These are phyloP conservation scores for Oscheius sp. DNA, from an alignment of 2,888 invertebrate species.

Conservation along the genomic window DNA sequence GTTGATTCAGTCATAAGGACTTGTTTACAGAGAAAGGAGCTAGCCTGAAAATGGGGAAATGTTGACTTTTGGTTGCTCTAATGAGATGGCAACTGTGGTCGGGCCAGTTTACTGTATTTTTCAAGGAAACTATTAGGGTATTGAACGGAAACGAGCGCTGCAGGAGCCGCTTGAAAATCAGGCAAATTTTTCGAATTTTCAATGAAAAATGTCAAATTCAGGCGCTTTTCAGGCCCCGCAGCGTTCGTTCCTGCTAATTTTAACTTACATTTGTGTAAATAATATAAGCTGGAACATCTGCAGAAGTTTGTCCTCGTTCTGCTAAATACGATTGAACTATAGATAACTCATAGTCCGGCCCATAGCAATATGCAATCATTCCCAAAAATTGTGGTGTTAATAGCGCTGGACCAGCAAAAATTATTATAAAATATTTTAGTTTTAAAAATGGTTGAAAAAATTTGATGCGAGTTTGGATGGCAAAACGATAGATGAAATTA, in stretches of 20 bases:
- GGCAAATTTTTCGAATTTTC: too few relatives aligned
- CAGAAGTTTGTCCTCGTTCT: not conserved
- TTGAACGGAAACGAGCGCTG: too few relatives aligned
- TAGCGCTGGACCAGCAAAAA: not conserved
- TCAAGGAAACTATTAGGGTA: too few relatives aligned
- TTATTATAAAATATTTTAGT: not conserved
- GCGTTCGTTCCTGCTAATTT: too few relatives aligned
- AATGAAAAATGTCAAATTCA: too few relatives aligned
- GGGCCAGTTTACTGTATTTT: too few relatives aligned
- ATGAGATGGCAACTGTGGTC: too few relatives aligned
- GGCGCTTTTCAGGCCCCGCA: too few relatives aligned
- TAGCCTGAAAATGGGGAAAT: not conserved
- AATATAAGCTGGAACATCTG: not conserved
- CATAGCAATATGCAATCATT: not conserved
- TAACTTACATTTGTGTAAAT: not conserved
- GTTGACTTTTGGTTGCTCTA: too few relatives aligned
- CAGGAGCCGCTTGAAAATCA: too few relatives aligned
- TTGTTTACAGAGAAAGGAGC: not conserved
- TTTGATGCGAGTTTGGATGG: not conserved
- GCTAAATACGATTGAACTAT: not conserved
- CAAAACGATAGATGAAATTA: constrained; percentile 1
- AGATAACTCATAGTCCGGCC: not conserved
- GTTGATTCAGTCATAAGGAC: not conserved
- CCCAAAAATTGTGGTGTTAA: not conserved
- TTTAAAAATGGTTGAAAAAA: not conserved